Evolutionary conservation across 2,888 invertebrate species (phyloP).

Genomic region (Clitarchus hookeri): DNA sequence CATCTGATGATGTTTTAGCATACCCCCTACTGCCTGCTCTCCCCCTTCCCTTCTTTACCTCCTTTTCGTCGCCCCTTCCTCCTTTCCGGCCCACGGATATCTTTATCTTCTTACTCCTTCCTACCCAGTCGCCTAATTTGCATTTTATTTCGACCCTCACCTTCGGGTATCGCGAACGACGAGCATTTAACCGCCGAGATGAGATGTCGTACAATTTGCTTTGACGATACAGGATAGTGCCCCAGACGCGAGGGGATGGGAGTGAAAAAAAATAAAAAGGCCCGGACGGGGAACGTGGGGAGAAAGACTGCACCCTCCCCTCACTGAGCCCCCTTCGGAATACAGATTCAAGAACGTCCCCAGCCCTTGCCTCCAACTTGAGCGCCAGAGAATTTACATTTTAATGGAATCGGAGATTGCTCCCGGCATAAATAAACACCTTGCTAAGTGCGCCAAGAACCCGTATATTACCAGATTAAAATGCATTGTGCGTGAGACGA

Average conservation of each 20-base stretch:
- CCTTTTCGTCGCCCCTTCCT: neutral
- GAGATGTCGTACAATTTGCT: slow-evolving; percentile 28
- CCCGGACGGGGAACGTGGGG: neutral
- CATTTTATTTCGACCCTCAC: slow-evolving; percentile 24
- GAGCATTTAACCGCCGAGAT: slow-evolving; percentile 15
- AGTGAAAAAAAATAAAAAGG: neutral
- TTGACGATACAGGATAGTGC: slow-evolving; percentile 11
- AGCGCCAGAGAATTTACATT: slow-evolving; percentile 20
- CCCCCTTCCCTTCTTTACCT: neutral
- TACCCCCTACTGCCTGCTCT: neutral
- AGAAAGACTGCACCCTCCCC: slow-evolving; percentile 16
- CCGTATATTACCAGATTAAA: slow-evolving; percentile 22
- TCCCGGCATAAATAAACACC: slow-evolving; percentile 24
- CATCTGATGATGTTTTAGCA: neutral
- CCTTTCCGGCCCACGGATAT: neutral
- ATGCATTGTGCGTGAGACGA: neutral
- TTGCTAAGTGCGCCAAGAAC: slow-evolving; percentile 17
- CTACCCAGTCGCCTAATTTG: neutral
- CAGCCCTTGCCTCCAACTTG: neutral
- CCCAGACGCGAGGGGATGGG: neutral
- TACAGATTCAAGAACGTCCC: slow-evolving; percentile 20
- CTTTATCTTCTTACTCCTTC: neutral
- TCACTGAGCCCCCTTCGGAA: neutral
- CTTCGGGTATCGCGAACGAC: slow-evolving; percentile 14
- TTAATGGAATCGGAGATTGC: slow-evolving; percentile 28